A percentile compares a stretch with the other conserved stretches of the same genome.
These are phyloP conservation scores for Drosophila dives DNA, from an alignment of 2,888 invertebrate genomes.

Conservation along the genomic window DNA sequence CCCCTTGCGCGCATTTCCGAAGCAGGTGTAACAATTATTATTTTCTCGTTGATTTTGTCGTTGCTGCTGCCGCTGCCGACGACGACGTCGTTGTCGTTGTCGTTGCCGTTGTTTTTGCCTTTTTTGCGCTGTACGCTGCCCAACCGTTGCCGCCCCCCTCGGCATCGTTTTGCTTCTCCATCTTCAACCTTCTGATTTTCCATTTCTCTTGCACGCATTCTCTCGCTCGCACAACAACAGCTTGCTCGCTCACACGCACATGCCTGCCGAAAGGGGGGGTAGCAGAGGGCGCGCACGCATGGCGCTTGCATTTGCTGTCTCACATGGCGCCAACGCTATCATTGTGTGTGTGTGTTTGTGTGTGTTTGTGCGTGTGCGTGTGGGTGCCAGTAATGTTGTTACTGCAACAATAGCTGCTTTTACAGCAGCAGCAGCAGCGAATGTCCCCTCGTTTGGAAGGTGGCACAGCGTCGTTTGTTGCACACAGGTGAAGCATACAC, in stretches of 20 bases:
- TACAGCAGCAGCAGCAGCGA: slow-evolving; percentile 46
- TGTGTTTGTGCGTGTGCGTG: slow-evolving; percentile 32
- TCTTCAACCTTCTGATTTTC: slow-evolving; percentile 47
- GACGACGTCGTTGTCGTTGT: slow-evolving; percentile 18
- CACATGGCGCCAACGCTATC: slow-evolving; percentile 47
- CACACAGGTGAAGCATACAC: slow-evolving; percentile 14
- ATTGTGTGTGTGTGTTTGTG: slow-evolving; percentile 19
- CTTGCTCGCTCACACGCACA: slow-evolving; percentile 37
- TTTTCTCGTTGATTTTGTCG: slow-evolving; percentile 82
- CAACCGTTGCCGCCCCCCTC: background rate
- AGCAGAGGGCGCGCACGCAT: slow-evolving; percentile 67
- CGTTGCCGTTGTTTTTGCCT: slow-evolving; percentile 43
- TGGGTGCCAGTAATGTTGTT: slow-evolving; percentile 75
- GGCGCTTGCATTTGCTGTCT: slow-evolving; percentile 79
- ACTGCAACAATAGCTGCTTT: slow-evolving; percentile 72
- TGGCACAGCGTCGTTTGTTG: slow-evolving; percentile 22
- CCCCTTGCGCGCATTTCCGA: slow-evolving; percentile 69
- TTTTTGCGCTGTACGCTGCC: slow-evolving; percentile 50
- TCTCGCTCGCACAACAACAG: slow-evolving; percentile 50
- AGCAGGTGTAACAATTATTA: slow-evolving; percentile 84
- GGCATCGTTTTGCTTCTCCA: slow-evolving; percentile 7
- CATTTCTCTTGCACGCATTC: slow-evolving; percentile 55
- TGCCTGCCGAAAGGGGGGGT: background rate
- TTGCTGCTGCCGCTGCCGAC: slow-evolving; percentile 53
- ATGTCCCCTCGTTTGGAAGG: slow-evolving; percentile 49